phyloP scores from a whole-genome alignment of 2,888 invertebrate species.

The Ectobius pallidus region DNA sequence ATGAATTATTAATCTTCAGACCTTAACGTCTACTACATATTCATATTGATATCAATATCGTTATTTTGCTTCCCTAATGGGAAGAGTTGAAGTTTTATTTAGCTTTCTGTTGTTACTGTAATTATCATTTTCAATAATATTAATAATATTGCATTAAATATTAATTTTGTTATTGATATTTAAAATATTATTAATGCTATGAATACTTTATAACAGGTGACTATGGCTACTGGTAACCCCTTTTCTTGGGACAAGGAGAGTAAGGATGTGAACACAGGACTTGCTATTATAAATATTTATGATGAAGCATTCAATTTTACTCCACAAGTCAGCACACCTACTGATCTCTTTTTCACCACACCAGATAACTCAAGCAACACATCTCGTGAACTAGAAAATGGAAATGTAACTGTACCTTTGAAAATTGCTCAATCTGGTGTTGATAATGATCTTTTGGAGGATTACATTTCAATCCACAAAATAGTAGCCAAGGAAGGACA shows the following conservation, averaged over 20 bases:
- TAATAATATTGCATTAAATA: no score
- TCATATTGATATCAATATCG: no score
- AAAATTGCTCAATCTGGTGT: neutral
- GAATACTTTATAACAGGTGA: no score
- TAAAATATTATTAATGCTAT: no score
- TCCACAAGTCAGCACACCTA: neutral
- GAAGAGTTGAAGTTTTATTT: no score
- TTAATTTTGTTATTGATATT: no score
- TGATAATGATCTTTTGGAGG: neutral
- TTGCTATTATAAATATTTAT: neutral
- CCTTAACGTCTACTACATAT: no score
- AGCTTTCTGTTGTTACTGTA: no score
- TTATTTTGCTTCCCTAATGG: no score
- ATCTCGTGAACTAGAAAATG: neutral
- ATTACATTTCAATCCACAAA: neutral
- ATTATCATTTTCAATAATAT: no score
- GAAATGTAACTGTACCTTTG: conserved; percentile 4
- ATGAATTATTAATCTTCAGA: no score
- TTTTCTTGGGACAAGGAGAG: conserved; percentile 11
- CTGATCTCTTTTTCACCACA: neutral
- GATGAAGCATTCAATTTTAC: neutral
- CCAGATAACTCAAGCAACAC: neutral
- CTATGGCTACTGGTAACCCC: conserved; percentile 8
- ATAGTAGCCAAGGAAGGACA: neutral
- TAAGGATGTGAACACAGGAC: conserved; percentile 6